Conservation (phyloP, 2,113 vertebrate genomes). For the Mastomys coucha region DNA sequence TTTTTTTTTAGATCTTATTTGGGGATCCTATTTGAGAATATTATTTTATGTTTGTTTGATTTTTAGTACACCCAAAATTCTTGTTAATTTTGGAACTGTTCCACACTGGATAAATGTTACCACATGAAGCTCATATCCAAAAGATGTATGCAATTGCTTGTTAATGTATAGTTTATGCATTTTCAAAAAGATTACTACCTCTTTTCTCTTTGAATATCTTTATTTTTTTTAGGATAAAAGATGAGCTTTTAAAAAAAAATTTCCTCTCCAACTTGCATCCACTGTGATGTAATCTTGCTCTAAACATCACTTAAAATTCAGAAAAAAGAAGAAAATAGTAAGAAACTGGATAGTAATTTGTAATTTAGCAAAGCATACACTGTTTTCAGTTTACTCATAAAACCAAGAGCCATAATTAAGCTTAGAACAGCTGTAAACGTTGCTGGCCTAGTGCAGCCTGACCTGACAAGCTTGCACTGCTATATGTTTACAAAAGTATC, state of each 20-base stretch:
- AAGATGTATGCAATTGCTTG: background rate
- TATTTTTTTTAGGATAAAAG: background rate
- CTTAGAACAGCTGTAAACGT: background rate
- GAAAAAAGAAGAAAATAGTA: background rate
- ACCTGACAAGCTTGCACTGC: background rate
- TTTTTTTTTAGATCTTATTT: background rate
- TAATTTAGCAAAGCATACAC: background rate
- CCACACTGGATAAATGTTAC: background rate
- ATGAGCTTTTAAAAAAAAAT: background rate
- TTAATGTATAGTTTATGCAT: background rate
- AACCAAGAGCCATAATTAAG: slow-evolving; percentile 2
- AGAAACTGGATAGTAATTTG: background rate
- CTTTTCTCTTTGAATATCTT: background rate
- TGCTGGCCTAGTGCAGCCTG: background rate
- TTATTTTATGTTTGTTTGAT: slow-evolving; percentile 10
- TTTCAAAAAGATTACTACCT: background rate
- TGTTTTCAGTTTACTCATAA: background rate
- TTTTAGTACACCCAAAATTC: slow-evolving; percentile 35
- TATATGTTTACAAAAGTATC: slow-evolving; percentile 13
- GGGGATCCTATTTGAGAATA: background rate
- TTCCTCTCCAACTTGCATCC: background rate
- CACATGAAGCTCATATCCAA: background rate
- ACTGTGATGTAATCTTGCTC: background rate
- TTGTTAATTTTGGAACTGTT: background rate
- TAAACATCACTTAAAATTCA: slow-evolving; percentile 22